Evolutionary conservation across 2,888 invertebrate genomes (phyloP), one percentile per base, ranked within the genome.

Genomic region (Lamellibrachia columna): DNA sequence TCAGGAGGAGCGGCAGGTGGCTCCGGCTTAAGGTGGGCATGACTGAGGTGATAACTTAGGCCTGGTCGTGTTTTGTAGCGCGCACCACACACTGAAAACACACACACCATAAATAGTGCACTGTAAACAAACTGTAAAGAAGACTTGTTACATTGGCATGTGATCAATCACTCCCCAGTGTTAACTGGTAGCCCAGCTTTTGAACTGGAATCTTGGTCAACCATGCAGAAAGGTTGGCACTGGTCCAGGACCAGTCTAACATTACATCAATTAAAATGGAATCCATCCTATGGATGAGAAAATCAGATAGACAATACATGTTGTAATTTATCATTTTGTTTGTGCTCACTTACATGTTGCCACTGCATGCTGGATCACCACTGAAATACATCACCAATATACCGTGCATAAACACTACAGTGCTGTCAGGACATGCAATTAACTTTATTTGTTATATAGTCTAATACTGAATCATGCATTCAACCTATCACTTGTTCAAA

Each of bases 11-110:
- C 2, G 22, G 40, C 40, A 53, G 92, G 90, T 15, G 90, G 55
- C 8, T 90, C 92, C 60, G 92, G 90, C 53, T 94, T 93, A 91
- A 93, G 92, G 93, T 98, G 98, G 96, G 98, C 98, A 97, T 98
- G 98, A 96, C 98, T 98, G 97, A 98, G 98, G 97, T 99, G 99
- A 97, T 99, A 99, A 95, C 98, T 98, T 96, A 99, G 97, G 95
- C 99, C 99, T 95, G 99, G 98, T 95, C 99, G 98, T 94, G 99
- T 99, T 97, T 99, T 99, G 98, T 99, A 99, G 96, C 98, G 98
- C 96, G 98, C 98, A 97, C 98, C 98, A 97, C 99, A 99, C 96
- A 98, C 98, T 98, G 98, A 97, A 97, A 75, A 75, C 75, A 75
- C 75, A 75, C 75, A 75, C 22, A 75, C 75, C 15, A 75, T n/a